These are phyloP conservation scores for Petrolisthes manimaculis DNA, from an alignment of 2,888 invertebrate species.

Conservation along the genomic window DNA sequence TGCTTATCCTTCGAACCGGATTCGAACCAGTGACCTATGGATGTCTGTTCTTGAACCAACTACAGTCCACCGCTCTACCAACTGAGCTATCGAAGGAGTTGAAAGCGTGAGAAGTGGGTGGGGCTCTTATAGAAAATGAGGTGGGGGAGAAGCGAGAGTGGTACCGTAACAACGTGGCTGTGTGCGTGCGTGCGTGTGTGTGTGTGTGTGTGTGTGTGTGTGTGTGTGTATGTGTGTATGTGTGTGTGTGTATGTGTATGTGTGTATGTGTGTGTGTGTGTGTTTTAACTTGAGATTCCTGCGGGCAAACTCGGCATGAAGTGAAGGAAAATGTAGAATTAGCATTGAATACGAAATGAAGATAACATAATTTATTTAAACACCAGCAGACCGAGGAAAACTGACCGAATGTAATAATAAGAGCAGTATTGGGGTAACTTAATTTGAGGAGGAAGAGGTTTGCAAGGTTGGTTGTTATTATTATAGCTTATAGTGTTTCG, in stretches of 20 bases:
- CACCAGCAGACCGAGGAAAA: too few species aligned
- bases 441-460: too few species aligned
- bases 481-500: too few species aligned
- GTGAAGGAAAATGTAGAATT: too few species aligned
- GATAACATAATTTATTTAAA: too few species aligned
- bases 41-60: slow-evolving; percentile 53
- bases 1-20: slow-evolving; percentile 64
- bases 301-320: too few species aligned
- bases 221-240: not conserved
- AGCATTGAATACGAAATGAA: too few species aligned
- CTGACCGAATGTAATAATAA: too few species aligned
- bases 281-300: not conserved
- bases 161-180: not conserved
- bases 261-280: slow-evolving; percentile 17
- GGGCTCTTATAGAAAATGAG: not conserved
- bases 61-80: slow-evolving; percentile 65
- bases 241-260: not conserved
- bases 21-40: slow-evolving; percentile 66
- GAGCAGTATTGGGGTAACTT: too few species aligned
- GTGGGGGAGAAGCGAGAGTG: not conserved
- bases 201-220: slow-evolving; percentile 24
- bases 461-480: too few species aligned
- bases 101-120: not conserved
- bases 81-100: slow-evolving; percentile 64
- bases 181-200: slow-evolving; percentile 1